Conservation (phyloP, 2,113 vertebrate species). For the Chauna torquata region DNA sequence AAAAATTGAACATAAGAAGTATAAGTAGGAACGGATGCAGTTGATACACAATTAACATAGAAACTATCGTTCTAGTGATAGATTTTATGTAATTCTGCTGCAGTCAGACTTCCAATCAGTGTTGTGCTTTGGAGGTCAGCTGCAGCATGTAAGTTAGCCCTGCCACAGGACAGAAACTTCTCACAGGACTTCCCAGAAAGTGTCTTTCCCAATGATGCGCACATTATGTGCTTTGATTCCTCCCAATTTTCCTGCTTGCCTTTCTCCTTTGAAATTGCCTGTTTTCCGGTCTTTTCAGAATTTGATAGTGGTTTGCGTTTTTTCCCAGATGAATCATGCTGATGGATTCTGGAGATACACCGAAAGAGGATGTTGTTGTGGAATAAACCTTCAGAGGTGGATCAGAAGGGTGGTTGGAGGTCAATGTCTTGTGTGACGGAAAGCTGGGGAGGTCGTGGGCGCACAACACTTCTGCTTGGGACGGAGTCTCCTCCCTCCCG, state of each 20-base stretch:
- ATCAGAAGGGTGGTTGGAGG: background rate
- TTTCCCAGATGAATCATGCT: accelerated
- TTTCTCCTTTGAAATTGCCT: background rate
- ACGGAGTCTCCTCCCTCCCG: background rate
- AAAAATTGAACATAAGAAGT: background rate
- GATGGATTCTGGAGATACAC: background rate
- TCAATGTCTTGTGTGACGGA: no score
- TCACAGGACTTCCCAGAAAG: accelerated
- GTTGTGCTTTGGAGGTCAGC: background rate
- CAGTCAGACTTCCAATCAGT: accelerated
- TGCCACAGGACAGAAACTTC: accelerated
- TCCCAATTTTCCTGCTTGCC: background rate
- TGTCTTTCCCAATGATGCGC: background rate
- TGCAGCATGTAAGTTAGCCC: background rate
- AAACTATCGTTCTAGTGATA: accelerated
- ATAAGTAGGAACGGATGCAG: background rate
- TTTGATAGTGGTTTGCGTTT: background rate
- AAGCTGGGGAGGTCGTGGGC: no score
- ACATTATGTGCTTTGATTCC: background rate
- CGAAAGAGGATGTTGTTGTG: background rate
- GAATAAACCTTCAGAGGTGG: background rate
- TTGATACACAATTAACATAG: background rate
- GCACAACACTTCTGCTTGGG: background rate
- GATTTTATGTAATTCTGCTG: accelerated
- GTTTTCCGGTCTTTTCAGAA: background rate